Conservation (phyloP, 2,888 invertebrate genomes). For the Mongoloraphidia duomilia region DNA sequence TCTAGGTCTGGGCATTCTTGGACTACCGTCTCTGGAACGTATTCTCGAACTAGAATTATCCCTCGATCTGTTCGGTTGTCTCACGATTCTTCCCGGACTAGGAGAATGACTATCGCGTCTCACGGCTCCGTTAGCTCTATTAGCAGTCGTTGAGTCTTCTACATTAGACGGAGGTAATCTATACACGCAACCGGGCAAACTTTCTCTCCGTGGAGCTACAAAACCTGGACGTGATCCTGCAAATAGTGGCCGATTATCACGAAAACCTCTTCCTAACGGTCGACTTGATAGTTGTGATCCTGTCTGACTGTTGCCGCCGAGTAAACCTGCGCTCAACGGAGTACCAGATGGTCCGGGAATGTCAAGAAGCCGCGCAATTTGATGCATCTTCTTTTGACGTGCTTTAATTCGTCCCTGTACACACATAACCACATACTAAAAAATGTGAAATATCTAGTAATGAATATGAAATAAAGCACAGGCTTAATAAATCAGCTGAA, state of each 20-base stretch:
- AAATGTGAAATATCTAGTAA: background rate
- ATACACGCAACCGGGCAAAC: conserved; percentile 24
- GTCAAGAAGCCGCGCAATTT: conserved; percentile 84
- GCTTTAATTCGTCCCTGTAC: conserved; percentile 77
- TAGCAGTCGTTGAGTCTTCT: background rate
- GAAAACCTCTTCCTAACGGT: conserved; percentile 21
- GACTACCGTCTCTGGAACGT: conserved; percentile 54
- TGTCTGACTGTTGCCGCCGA: conserved; percentile 22
- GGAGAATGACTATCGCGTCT: conserved; percentile 23
- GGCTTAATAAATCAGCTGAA: too few relatives aligned
- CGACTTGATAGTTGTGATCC: conserved; percentile 25
- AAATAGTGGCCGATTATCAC: conserved; percentile 28
- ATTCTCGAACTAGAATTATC: conserved; percentile 2
- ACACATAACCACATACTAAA: too few relatives aligned
- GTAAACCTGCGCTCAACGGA: conserved; percentile 32
- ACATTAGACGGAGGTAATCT: conserved; percentile 17
- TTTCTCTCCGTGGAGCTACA: conserved; percentile 30
- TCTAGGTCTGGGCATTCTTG: conserved; percentile 53
- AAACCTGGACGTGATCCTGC: conserved; percentile 29
- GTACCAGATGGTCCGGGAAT: conserved; percentile 47
- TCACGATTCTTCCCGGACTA: background rate
- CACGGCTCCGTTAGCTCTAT: conserved; percentile 10
- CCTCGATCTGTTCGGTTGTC: conserved; percentile 32
- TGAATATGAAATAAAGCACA: background rate
- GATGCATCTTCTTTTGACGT: conserved; percentile 91